Percentiles rank a stretch among this genome's conserved stretches.
Evolutionary conservation across 2,888 invertebrate genomes (phyloP).

Genomic region (Ochropacha duplaris): DNA sequence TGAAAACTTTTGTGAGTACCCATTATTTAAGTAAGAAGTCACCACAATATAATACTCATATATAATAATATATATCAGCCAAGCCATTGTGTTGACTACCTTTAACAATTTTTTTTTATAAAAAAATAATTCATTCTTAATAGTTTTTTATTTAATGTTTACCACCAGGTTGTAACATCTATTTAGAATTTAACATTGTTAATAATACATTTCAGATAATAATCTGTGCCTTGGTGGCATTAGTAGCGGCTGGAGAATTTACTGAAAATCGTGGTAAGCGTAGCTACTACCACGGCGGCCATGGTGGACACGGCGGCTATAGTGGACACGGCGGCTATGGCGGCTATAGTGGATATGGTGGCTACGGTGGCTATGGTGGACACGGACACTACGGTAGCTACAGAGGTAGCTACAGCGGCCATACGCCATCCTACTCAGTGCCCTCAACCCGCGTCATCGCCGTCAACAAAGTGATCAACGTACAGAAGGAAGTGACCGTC

Average conservation of each 20-base stretch:
- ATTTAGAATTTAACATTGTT: too few relatives aligned
- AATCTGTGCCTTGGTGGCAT: background rate
- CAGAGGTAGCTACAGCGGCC: background rate
- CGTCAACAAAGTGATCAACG: slow-evolving; percentile 51
- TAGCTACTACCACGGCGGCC: background rate
- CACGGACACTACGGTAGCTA: background rate
- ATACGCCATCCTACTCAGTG: background rate
- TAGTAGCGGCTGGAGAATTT: background rate
- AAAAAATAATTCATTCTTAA: too few relatives aligned
- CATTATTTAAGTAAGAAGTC: too few relatives aligned
- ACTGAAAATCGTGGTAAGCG: background rate
- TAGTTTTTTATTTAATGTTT: too few relatives aligned
- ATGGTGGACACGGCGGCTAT: background rate
- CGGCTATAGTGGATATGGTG: background rate
- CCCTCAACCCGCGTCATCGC: slow-evolving; percentile 36
- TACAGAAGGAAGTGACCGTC: slow-evolving; percentile 40
- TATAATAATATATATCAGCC: too few relatives aligned
- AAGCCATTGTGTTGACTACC: too few relatives aligned
- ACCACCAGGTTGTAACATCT: too few relatives aligned
- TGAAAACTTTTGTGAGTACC: slow-evolving; percentile 7
- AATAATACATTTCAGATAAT: background rate
- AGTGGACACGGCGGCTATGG: background rate
- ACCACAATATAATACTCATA: too few relatives aligned
- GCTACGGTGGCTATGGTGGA: background rate
- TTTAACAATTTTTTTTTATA: too few relatives aligned